Conservation (phyloP, 2,888 invertebrate genomes). For the Drosophila setosimentum region DNA sequence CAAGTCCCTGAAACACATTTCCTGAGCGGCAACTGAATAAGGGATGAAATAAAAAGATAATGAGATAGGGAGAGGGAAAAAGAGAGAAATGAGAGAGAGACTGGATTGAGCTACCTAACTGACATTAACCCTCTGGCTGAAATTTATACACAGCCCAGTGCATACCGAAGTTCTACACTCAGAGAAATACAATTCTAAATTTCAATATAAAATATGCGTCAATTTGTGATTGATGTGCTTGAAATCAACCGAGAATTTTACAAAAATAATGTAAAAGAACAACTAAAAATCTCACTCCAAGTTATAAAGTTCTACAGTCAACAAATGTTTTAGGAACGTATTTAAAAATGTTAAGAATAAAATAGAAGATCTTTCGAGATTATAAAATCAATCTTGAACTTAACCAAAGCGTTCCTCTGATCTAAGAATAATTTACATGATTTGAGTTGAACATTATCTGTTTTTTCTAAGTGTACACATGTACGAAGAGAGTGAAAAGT, state of each 20-base stretch:
- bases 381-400: neutral
- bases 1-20: constrained; percentile 48
- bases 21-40: neutral
- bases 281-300: neutral
- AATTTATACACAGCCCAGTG: constrained; percentile 31
- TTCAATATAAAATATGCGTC: neutral
- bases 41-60: constrained; percentile 9
- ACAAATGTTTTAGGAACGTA: neutral
- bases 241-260: neutral
- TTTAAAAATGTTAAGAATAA: neutral
- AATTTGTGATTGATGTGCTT: neutral
- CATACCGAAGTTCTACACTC: constrained; percentile 9
- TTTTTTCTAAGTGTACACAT: neutral
- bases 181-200: neutral
- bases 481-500: neutral
- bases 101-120: constrained; percentile 9
- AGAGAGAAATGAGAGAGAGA: neutral
- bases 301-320: fast-evolving
- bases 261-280: neutral
- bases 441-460: neutral
- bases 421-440: neutral
- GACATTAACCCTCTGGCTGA: constrained; percentile 5
- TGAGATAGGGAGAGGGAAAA: constrained; percentile 3
- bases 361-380: neutral
- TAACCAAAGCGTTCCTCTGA: neutral